A percentile compares a stretch with the other conserved stretches of the same genome.
These are phyloP conservation scores for Porites lutea DNA, from an alignment of 64 coral and sea anemone genomes.

Conservation along the genomic window DNA sequence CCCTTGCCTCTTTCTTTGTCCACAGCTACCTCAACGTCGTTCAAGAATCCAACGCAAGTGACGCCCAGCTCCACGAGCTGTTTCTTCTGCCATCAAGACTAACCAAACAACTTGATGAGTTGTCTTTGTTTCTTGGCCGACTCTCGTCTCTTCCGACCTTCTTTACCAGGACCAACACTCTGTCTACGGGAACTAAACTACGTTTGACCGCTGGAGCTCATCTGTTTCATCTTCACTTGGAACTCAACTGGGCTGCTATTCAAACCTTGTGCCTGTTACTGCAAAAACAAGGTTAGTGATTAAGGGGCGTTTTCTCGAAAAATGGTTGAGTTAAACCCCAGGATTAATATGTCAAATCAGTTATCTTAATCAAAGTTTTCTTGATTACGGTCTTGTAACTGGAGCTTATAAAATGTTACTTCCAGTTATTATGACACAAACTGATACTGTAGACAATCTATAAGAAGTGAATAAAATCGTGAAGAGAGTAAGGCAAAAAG, in stretches of 20 bases:
- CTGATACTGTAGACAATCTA: too few species aligned
- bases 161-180: slow-evolving; percentile 20
- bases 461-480: too few species aligned
- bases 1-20: neutral
- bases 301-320: too few species aligned
- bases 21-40: neutral
- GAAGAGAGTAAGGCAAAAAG: too few species aligned
- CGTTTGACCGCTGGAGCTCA: slow-evolving; percentile 51
- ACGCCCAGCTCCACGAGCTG: neutral
- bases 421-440: too few species aligned
- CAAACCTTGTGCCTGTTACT: slow-evolving; percentile 57
- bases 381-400: too few species aligned
- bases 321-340: too few species aligned
- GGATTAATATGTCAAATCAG: too few species aligned
- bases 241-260: slow-evolving; percentile 66
- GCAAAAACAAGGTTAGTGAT: slow-evolving; percentile 45
- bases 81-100: slow-evolving; percentile 42
- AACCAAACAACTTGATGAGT: slow-evolving; percentile 45
- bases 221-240: slow-evolving; percentile 77
- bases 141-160: slow-evolving; percentile 43
- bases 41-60: neutral
- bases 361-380: too few species aligned
- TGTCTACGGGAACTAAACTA: neutral
- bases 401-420: too few species aligned
- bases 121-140: slow-evolving; percentile 57